Percentiles rank a stretch among this genome's conserved stretches.
Evolutionary conservation across 1,140 invertebrate species (phyloP).

Genomic region (Macrocentrus cingulum): DNA sequence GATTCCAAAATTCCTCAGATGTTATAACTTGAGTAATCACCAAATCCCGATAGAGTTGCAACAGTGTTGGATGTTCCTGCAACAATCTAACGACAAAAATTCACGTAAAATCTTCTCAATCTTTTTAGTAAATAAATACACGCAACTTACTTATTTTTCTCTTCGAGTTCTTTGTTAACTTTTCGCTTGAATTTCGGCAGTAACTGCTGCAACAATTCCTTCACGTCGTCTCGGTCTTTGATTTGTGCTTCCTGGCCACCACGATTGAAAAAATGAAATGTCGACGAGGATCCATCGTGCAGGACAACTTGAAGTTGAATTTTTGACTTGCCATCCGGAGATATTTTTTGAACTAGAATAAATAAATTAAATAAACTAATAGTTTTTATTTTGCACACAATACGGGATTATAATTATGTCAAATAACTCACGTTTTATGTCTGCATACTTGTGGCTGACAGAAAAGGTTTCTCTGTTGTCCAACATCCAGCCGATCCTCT

Average conservation of each 20-base stretch:
- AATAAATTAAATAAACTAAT: constrained; percentile 2
- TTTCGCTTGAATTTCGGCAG: constrained; percentile 95
- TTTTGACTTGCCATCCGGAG: constrained; percentile 96
- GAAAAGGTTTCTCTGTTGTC: constrained; percentile 88
- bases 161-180: constrained; percentile 90
- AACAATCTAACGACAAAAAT: constrained; percentile 63
- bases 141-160: constrained; percentile 76
- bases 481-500: constrained; percentile 93
- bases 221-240: constrained; percentile 89
- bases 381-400: too few species aligned
- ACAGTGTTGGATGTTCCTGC: constrained; percentile 79
- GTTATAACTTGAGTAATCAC: constrained; percentile 92
- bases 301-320: constrained; percentile 98
- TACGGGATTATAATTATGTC: constrained; percentile 3
- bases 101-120: too few species aligned
- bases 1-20: constrained; percentile 95
- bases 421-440: constrained; percentile 85
- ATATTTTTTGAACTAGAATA: constrained; percentile 91
- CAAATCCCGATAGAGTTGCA: constrained; percentile 88
- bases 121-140: too few species aligned
- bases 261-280: constrained; percentile 96
- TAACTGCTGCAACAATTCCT: constrained; percentile 87
- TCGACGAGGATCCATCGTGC: constrained; percentile 90
- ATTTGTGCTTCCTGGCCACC: constrained; percentile 80
- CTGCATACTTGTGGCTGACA: constrained; percentile 90